These are phyloP conservation scores for Charadrius vociferus DNA, from an alignment of 2,113 vertebrate genomes.

Conservation along the genomic window DNA sequence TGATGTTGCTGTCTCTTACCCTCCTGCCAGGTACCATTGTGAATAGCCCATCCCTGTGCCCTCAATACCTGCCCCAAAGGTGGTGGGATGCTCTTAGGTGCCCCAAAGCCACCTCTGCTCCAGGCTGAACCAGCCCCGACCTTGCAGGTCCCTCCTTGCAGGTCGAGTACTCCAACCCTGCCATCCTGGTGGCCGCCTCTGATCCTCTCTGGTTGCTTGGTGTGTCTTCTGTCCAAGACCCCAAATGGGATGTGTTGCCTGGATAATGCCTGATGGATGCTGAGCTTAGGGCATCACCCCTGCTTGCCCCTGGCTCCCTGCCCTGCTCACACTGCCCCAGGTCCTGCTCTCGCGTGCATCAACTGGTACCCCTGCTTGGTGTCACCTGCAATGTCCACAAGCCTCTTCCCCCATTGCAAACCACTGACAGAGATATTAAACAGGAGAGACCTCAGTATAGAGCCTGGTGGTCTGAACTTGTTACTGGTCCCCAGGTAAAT, in stretches of 20 bases:
- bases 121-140: not conserved
- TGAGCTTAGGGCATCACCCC: not conserved
- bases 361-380: not conserved
- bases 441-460: too few species aligned
- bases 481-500: not conserved
- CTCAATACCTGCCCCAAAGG: not conserved
- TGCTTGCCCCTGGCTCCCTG: not conserved
- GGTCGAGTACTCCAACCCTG: not conserved
- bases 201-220: not conserved
- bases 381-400: not conserved
- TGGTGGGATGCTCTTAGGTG: not conserved
- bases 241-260: not conserved
- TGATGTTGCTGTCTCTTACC: not conserved
- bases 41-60: not conserved
- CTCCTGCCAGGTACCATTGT: not conserved
- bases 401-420: not conserved
- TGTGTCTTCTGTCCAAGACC: not conserved
- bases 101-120: not conserved
- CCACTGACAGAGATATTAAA: not conserved
- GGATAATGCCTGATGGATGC: not conserved
- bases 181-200: too few species aligned
- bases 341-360: not conserved
- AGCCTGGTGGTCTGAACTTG: not conserved
- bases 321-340: not conserved
- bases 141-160: not conserved